Base-by-base conservation (phyloP, 2,888 invertebrate species). In the Drosophila stalkeri region DNA sequence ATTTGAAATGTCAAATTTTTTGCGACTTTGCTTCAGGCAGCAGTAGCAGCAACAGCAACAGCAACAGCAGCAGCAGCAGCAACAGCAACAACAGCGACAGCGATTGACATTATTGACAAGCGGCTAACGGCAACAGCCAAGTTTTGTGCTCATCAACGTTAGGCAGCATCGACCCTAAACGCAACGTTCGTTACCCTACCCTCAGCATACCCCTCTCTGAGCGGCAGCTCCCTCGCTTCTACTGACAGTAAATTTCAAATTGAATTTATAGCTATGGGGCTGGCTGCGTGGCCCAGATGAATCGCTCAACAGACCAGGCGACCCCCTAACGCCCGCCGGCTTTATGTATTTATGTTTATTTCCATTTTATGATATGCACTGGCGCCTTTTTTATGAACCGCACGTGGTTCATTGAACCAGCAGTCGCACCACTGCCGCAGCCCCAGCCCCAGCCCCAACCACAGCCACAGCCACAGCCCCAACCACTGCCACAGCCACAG, bases 301-400 rank as follows among this genome's bases (percentile, higher is more conserved):
- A 57, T 39, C 59, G 57, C 74, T 51, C 54, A 59, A 35, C 65
- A 73, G 27, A 35, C 46, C 16, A 11, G 31, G 18, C 54, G n/a
- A 14, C 37, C 23, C 41, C 41, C 41, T n/a, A 3, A 43, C 49
- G n/a, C 60, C 57, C 65, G 47, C 52, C 6, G 69, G 54, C 74
- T 72, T 83, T 86, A 66, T 86, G 72, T 79, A 75, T 82, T 82
- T 85, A 85, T 82, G 82, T 85, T 82, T 85, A 82, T 86, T 86
- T 81, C 65, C 59, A 75, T 82, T 85, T 85, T 75, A 72, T 69
- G 73, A 65, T 82, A 85, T 87, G 78, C 85, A 77, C 64, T 84
- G 59, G 72, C 81, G 84, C 75, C 75, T 67, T 61, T 62, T 81
- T 81, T 77, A 71, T 77, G 67, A 71, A 77, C 72, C 63, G 65